These are phyloP conservation scores for Drosophila azteca DNA, from an alignment of 1,140 invertebrate genomes.

Conservation along the genomic window DNA sequence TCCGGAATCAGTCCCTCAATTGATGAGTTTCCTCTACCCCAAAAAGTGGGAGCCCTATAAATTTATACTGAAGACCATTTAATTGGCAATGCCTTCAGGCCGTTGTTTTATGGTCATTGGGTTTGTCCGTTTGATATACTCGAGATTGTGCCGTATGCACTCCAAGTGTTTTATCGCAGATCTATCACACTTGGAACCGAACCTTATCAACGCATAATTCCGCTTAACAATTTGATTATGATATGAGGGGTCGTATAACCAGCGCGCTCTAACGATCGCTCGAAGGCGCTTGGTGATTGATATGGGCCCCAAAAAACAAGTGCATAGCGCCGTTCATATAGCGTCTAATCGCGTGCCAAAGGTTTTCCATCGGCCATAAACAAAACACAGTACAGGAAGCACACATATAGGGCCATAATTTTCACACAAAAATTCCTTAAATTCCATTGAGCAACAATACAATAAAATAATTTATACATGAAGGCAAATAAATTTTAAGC, in stretches of 20 bases:
- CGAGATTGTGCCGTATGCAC: slow-evolving; percentile 36
- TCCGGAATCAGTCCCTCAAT: not conserved
- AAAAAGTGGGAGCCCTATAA: not conserved
- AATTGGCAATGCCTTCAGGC: slow-evolving; percentile 21
- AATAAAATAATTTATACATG: not conserved
- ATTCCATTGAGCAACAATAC: slow-evolving; percentile 16
- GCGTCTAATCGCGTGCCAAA: slow-evolving; percentile 26
- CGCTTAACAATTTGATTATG: slow-evolving; percentile 62
- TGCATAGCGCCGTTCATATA: slow-evolving; percentile 45
- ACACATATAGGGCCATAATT: slow-evolving; percentile 13
- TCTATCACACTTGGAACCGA: slow-evolving; percentile 43
- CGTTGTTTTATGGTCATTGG: slow-evolving; percentile 34
- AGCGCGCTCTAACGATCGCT: slow-evolving; percentile 10
- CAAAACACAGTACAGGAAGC: not conserved
- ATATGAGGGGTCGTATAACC: slow-evolving; percentile 40
- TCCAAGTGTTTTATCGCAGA: slow-evolving; percentile 53
- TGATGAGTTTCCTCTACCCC: no score
- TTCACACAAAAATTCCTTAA: slow-evolving; percentile 30
- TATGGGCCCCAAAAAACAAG: slow-evolving; percentile 8
- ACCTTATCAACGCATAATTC: slow-evolving; percentile 56
- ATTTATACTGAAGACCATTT: not conserved
- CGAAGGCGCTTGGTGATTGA: slow-evolving; percentile 12
- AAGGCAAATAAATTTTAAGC: slow-evolving; percentile 26
- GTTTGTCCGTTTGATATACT: slow-evolving; percentile 13
- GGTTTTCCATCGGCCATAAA: slow-evolving; percentile 3